Percentiles rank a stretch among this genome's conserved stretches.
Evolutionary conservation across 2,797 vertebrate species (phyloP).

Genomic region (Salarias fasciatus): DNA sequence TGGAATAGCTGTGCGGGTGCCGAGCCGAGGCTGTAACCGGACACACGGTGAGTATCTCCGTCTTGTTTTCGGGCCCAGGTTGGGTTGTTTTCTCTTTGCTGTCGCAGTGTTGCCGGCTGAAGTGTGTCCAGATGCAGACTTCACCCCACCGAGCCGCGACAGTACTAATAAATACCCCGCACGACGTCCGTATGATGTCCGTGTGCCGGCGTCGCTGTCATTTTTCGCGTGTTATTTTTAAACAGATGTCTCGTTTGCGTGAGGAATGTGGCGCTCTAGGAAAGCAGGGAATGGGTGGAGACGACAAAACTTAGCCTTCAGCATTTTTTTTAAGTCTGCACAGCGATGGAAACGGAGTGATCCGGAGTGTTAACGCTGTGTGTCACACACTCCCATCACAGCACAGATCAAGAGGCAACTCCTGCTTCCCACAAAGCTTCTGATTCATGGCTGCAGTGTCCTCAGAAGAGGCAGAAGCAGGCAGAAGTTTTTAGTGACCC

Average conservation of each 20-base stretch:
- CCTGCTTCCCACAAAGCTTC: too few species aligned
- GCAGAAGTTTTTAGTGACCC: too few species aligned
- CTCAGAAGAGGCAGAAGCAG: too few species aligned
- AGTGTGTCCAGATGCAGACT: constrained; percentile 7
- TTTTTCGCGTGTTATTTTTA: not conserved
- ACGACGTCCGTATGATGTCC: not conserved
- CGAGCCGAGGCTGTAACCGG: not conserved
- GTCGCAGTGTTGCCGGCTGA: not conserved
- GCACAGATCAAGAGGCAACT: too few species aligned
- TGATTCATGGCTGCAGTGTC: too few species aligned
- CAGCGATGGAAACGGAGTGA: too few species aligned
- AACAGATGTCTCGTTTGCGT: constrained; percentile 1
- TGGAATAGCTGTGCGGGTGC: too few species aligned
- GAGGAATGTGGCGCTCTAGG: constrained; percentile 5
- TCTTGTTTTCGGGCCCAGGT: not conserved
- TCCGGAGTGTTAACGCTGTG: too few species aligned
- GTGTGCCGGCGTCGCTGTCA: too few species aligned
- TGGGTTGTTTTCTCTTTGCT: not conserved
- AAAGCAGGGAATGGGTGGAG: constrained; percentile 51
- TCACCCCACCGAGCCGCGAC: not conserved
- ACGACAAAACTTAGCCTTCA: constrained; percentile 24
- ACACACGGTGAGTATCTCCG: constrained; percentile 47
- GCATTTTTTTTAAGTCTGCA: constrained; percentile 3
- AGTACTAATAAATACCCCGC: not conserved
- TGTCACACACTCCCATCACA: too few species aligned